Evolutionary conservation across 1,140 invertebrate genomes (phyloP).

Genomic region (Uloborus diversus): DNA sequence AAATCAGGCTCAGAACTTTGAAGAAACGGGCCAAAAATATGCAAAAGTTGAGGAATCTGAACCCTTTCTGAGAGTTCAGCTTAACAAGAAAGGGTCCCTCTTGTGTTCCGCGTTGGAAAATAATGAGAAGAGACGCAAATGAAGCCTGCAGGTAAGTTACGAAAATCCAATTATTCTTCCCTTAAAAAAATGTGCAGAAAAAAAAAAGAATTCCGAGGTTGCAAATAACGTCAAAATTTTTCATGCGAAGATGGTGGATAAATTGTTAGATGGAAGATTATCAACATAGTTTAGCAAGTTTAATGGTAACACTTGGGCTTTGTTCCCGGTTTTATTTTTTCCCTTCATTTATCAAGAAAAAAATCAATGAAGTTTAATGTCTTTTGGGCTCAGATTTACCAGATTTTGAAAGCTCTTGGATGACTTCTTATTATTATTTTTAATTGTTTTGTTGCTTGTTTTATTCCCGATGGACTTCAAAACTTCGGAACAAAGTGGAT

Average conservation of each 20-base stretch:
- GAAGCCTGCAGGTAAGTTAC: constrained; percentile 44
- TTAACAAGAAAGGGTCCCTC: constrained; percentile 13
- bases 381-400: too few relatives aligned
- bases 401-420: too few relatives aligned
- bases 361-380: constrained; percentile 40
- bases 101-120: constrained; percentile 10
- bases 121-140: constrained; percentile 49
- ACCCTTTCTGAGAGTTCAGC: constrained; percentile 33
- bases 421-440: too few relatives aligned
- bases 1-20: too few relatives aligned
- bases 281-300: constrained; percentile 41
- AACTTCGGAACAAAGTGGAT: too few relatives aligned
- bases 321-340: constrained; percentile 21
- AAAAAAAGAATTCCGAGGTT: constrained; percentile 11
- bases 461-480: constrained; percentile 8
- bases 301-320: constrained; percentile 41
- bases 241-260: constrained; percentile 42
- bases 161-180: constrained; percentile 45
- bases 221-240: constrained; percentile 44
- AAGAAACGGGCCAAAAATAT: too few relatives aligned
- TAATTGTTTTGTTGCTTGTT: too few relatives aligned
- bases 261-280: constrained; percentile 47
- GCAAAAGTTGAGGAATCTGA: constrained; percentile 39
- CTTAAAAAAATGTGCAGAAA: constrained; percentile 14
- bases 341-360: background rate